Conservation (phyloP, 2,113 vertebrate species). For the Varanus komodoensis region DNA sequence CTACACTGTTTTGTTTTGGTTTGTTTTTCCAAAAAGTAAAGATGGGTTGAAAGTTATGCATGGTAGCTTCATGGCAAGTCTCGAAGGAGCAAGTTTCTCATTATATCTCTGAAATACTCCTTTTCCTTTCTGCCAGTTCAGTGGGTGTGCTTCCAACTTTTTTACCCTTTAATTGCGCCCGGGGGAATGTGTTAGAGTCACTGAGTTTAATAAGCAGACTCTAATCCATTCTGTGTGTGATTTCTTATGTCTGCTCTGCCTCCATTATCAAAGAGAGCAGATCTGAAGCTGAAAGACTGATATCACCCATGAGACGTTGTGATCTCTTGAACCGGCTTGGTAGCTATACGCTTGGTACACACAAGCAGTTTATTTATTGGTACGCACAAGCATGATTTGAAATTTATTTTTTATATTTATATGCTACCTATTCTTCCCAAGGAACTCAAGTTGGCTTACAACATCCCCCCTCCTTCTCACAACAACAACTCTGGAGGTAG, state of each 20-base stretch:
- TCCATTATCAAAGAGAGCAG: slow-evolving; percentile 36
- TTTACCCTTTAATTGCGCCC: slow-evolving; percentile 72
- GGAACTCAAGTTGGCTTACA: too few relatives aligned
- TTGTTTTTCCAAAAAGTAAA: not conserved
- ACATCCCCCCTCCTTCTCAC: too few relatives aligned
- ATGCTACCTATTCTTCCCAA: too few relatives aligned
- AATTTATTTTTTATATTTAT: too few relatives aligned
- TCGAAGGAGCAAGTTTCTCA: slow-evolving; percentile 60
- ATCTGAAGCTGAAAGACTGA: slow-evolving; percentile 31
- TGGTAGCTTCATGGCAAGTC: slow-evolving; percentile 44
- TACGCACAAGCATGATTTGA: too few relatives aligned
- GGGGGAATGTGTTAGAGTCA: slow-evolving; percentile 65
- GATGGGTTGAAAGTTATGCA: slow-evolving; percentile 47
- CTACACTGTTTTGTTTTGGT: slow-evolving; percentile 40
- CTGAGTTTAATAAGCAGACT: slow-evolving; percentile 60
- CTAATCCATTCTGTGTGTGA: slow-evolving; percentile 28
- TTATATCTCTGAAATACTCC: slow-evolving; percentile 68
- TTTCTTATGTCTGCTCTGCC: slow-evolving; percentile 30
- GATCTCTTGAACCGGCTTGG: not conserved
- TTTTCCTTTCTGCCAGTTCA: slow-evolving; percentile 56
- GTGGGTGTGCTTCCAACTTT: slow-evolving; percentile 45
- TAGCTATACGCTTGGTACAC: not conserved
- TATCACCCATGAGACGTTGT: slow-evolving; percentile 19
- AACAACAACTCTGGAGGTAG: too few relatives aligned
- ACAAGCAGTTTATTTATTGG: not conserved